Percentiles rank a stretch among this genome's conserved stretches.
Conservation (phyloP, 2,113 vertebrate species). For the Caloenas nicobarica region DNA sequence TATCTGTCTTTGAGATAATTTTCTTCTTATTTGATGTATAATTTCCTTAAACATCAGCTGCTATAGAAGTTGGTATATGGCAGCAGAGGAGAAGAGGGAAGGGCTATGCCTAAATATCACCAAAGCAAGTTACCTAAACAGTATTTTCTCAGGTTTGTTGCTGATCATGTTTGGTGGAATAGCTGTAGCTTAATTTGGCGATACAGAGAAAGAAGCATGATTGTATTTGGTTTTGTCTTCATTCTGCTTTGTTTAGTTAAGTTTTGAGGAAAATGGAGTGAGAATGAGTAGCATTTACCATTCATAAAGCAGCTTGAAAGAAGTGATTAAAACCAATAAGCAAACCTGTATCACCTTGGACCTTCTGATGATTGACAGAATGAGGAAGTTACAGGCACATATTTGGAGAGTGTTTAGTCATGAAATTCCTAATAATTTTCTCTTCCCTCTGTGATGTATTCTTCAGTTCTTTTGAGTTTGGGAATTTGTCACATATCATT, state of each 20-base stretch:
- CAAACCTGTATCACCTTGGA: accelerated
- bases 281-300: neutral
- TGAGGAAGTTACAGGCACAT: neutral
- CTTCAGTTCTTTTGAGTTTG: neutral
- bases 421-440: neutral
- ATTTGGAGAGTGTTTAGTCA: neutral
- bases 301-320: neutral
- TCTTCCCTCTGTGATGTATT: neutral
- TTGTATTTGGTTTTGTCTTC: neutral
- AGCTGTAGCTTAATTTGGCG: neutral
- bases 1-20: neutral
- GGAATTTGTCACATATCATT: neutral
- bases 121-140: neutral
- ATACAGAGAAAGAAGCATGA: neutral
- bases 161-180: neutral
- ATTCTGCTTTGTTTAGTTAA: neutral
- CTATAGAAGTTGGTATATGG: neutral
- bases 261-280: neutral
- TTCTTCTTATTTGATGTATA: neutral
- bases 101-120: neutral
- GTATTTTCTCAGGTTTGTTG: neutral
- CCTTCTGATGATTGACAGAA: neutral
- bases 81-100: neutral
- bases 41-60: neutral
- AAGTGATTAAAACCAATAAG: neutral